Evolutionary conservation across 2,888 invertebrate species (phyloP).

Genomic region (Anorthoa munda): DNA sequence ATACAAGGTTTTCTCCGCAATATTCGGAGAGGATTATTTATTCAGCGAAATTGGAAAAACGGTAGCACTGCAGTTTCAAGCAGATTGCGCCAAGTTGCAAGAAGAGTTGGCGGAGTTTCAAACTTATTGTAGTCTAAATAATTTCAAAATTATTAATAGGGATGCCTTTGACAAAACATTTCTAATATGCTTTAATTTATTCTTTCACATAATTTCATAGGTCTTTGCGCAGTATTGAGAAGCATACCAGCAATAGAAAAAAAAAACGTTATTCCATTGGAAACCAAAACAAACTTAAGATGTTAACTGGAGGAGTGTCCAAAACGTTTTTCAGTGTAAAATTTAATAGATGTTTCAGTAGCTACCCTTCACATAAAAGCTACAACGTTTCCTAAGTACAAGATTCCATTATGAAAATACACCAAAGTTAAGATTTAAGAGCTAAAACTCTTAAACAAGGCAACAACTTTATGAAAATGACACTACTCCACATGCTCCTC

Average conservation of each 20-base stretch:
- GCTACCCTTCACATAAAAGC: not conserved
- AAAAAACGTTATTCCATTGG: not conserved
- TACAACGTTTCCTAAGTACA: slow-evolving; percentile 14
- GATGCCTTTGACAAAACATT: not conserved
- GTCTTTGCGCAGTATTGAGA: too few relatives aligned
- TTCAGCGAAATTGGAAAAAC: slow-evolving; percentile 33
- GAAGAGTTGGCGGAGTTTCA: slow-evolving; percentile 8
- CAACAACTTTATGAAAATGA: slow-evolving; percentile 19
- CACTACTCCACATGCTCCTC: slow-evolving; percentile 2
- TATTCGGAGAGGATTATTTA: slow-evolving; percentile 27
- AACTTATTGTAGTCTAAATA: slow-evolving; percentile 16
- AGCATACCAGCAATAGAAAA: too few relatives aligned
- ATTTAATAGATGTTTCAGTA: not conserved
- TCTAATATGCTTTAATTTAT: not conserved
- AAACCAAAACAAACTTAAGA: not conserved
- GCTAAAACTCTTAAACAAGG: not conserved
- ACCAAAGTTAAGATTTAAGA: slow-evolving; percentile 9
- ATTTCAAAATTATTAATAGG: not conserved
- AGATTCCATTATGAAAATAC: slow-evolving; percentile 1
- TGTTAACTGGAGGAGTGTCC: not conserved
- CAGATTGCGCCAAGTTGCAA: slow-evolving; percentile 27
- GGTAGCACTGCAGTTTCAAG: slow-evolving; percentile 33
- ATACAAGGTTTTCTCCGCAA: slow-evolving; percentile 23
- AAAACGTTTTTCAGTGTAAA: not conserved
- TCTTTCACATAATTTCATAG: too few relatives aligned